These are phyloP conservation scores for Hemaris fuciformis DNA, from an alignment of 2,888 invertebrate genomes.

Conservation along the genomic window DNA sequence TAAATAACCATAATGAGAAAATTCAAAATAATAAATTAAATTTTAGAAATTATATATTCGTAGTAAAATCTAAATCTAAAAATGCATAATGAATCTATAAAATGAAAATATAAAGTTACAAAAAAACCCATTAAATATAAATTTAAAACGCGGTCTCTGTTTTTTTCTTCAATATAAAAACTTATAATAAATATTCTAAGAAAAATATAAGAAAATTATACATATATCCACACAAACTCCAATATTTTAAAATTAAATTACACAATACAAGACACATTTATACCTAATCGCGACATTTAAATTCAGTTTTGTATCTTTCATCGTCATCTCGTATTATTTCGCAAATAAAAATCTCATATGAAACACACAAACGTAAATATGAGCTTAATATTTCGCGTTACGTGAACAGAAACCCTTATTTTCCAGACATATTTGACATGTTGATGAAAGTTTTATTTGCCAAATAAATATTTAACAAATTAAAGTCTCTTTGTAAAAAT, in stretches of 20 bases:
- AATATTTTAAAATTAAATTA: background rate
- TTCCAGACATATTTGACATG: slow-evolving; percentile 6
- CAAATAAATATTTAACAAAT: background rate
- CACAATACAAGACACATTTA: background rate
- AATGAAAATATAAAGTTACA: too few species aligned
- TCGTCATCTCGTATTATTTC: background rate
- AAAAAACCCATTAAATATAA: background rate
- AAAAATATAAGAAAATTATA: background rate
- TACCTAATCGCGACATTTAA: slow-evolving; percentile 1
- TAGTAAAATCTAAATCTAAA: too few species aligned
- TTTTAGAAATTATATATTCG: too few species aligned
- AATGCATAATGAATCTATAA: too few species aligned
- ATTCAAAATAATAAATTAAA: too few species aligned
- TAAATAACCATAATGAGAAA: too few species aligned
- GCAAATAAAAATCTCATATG: background rate
- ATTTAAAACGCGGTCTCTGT: background rate
- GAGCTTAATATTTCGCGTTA: background rate
- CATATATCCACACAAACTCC: background rate
- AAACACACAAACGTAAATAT: background rate
- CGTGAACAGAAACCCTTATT: slow-evolving; percentile 8
- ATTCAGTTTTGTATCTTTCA: background rate
- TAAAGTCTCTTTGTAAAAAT: background rate
- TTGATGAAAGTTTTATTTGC: background rate
- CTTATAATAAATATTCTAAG: background rate
- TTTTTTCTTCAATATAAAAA: background rate